These are phyloP conservation scores for Eubasilissa splendida DNA, from an alignment of 2,888 invertebrate species.

Conservation along the genomic window DNA sequence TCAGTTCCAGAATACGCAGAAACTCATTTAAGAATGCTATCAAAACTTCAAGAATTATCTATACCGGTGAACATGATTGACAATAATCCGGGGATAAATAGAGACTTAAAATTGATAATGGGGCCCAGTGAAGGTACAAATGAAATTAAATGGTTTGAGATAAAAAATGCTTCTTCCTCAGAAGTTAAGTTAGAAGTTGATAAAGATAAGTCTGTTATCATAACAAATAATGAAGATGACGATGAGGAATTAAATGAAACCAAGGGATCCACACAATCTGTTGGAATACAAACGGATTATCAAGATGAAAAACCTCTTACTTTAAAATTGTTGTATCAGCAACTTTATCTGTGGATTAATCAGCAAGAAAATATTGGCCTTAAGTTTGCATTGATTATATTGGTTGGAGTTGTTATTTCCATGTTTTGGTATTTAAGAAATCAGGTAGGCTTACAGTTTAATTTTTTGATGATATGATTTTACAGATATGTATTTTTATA, in stretches of 20 bases:
- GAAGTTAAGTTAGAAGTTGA: constrained; percentile 62
- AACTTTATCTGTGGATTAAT: constrained; percentile 76
- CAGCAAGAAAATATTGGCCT: constrained; percentile 84
- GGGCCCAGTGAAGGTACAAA: constrained; percentile 49
- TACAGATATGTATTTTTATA: neutral
- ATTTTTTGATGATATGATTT: no score
- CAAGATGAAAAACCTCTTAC: constrained; percentile 64
- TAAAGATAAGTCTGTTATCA: constrained; percentile 28
- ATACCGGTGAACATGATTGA: constrained; percentile 45
- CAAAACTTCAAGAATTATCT: constrained; percentile 61
- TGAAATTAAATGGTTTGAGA: constrained; percentile 59
- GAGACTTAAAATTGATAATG: constrained; percentile 58
- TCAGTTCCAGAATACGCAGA: constrained; percentile 77
- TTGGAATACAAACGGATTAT: constrained; percentile 76
- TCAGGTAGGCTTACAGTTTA: constrained; percentile 70
- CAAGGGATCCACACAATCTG: constrained; percentile 63
- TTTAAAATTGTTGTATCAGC: constrained; percentile 66
- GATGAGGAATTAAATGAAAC: constrained; percentile 68
- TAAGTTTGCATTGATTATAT: constrained; percentile 79
- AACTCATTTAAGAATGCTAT: constrained; percentile 68
- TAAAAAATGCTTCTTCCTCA: constrained; percentile 62
- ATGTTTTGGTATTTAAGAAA: constrained; percentile 85
- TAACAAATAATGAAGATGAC: constrained; percentile 62
- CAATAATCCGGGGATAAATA: constrained; percentile 51
- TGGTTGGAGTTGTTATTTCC: constrained; percentile 78